Percentiles rank a stretch among this genome's conserved stretches.
These are phyloP conservation scores for Schizopygopsis pylzovi DNA, from an alignment of 2,797 vertebrate genomes.

Conservation along the genomic window DNA sequence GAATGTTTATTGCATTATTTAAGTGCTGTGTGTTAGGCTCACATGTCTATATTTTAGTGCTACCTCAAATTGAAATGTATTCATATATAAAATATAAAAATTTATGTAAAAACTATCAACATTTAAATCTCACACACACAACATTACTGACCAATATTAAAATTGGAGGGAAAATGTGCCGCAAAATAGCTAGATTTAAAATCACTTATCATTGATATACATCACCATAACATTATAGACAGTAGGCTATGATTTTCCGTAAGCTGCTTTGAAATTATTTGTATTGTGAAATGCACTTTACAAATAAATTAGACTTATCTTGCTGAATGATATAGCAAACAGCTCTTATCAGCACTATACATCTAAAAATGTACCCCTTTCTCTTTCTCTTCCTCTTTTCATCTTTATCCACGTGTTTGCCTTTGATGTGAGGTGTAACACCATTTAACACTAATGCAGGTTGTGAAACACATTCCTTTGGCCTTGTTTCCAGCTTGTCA, in stretches of 20 bases:
- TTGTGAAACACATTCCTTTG: slow-evolving; percentile 40
- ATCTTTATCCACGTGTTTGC: slow-evolving; percentile 1
- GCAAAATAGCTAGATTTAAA: background rate
- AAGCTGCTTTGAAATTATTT: background rate
- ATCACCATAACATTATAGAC: background rate
- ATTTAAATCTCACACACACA: no score
- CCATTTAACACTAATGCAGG: slow-evolving; percentile 22
- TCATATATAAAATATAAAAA: no score
- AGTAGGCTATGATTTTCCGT: background rate
- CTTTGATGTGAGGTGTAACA: slow-evolving; percentile 19
- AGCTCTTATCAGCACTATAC: background rate
- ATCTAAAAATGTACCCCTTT: background rate
- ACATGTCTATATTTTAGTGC: no score
- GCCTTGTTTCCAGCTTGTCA: slow-evolving; percentile 49
- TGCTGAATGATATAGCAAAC: background rate
- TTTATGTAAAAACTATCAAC: no score
- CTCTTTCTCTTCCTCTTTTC: no score
- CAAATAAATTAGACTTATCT: background rate
- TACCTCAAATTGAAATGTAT: no score
- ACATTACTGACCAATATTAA: no score
- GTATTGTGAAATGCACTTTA: background rate
- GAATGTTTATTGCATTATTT: no score
- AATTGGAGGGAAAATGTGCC: no score
- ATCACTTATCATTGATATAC: background rate
- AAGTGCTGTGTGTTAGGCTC: no score